Percentiles rank a stretch among this genome's conserved stretches.
Evolutionary conservation across 2,797 vertebrate genomes (phyloP).

Genomic region (Loriculus beryllinus): DNA sequence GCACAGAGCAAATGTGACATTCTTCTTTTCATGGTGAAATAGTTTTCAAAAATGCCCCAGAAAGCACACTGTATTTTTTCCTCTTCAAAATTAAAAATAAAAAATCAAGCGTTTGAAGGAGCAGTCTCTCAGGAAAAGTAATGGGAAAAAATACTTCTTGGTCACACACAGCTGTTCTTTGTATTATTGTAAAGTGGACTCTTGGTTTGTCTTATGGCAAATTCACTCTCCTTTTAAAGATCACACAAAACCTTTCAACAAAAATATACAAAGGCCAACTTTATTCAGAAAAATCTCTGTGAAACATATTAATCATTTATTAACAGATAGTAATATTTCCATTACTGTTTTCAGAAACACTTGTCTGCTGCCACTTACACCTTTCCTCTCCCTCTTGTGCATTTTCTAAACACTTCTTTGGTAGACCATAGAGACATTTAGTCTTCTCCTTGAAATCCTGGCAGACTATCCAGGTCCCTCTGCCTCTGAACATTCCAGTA

Average conservation of each 20-base stretch:
- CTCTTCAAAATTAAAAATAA: conserved; percentile 1
- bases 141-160: background rate
- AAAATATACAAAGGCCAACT: background rate
- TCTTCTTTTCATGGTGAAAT: background rate
- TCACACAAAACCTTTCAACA: background rate
- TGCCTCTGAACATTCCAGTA: background rate
- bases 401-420: background rate
- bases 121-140: background rate
- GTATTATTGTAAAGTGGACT: background rate
- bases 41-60: background rate
- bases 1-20: background rate
- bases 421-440: background rate
- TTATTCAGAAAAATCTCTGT: background rate
- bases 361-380: background rate
- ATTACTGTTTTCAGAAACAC: background rate
- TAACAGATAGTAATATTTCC: background rate
- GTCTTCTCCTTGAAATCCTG: background rate
- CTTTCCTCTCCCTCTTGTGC: background rate
- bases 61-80: background rate
- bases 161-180: background rate
- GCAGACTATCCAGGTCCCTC: background rate
- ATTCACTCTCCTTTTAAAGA: background rate
- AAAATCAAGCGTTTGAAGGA: background rate
- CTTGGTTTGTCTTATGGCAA: background rate
- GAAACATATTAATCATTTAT: background rate